Evolutionary conservation across 2,888 invertebrate genomes (phyloP).

Genomic region (Dasypolia templi): DNA sequence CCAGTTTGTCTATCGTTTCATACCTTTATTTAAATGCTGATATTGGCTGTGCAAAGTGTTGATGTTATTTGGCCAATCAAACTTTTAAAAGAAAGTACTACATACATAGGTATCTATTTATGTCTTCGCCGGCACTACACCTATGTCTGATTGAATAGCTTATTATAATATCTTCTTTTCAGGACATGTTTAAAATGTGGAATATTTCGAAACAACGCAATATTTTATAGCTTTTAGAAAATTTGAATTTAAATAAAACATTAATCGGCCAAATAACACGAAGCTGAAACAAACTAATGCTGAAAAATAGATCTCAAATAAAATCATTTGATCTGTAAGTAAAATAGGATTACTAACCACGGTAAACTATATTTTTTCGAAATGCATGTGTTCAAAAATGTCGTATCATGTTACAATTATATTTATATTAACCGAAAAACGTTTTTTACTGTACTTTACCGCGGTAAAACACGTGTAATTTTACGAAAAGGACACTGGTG

Average conservation of each 20-base stretch:
- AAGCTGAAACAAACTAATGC: constrained; percentile 14
- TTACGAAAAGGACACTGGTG: constrained; percentile 68
- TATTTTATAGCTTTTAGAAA: not conserved
- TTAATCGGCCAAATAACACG: constrained; percentile 34
- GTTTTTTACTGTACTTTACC: constrained; percentile 40
- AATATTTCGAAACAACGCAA: not conserved
- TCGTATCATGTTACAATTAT: constrained; percentile 19
- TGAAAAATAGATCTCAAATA: constrained; percentile 30
- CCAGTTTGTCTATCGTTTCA: constrained; percentile 54
- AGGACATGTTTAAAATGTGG: not conserved
- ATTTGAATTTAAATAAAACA: not conserved
- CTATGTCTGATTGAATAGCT: not conserved
- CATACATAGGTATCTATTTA: too few relatives aligned
- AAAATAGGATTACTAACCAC: constrained; percentile 38
- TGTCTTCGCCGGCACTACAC: not conserved
- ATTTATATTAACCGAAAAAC: constrained; percentile 20
- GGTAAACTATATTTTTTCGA: constrained; percentile 33
- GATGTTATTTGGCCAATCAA: constrained; percentile 23
- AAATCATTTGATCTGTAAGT: constrained; percentile 13
- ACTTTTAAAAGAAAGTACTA: not conserved
- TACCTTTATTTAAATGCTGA: constrained; percentile 60
- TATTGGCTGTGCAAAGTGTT: constrained; percentile 17
- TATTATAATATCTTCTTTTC: not conserved
- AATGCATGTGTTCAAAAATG: too few relatives aligned
- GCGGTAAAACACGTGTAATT: constrained; percentile 24